Base-by-base conservation (phyloP, 2,797 vertebrate species). In the Hyperoplus immaculatus region DNA sequence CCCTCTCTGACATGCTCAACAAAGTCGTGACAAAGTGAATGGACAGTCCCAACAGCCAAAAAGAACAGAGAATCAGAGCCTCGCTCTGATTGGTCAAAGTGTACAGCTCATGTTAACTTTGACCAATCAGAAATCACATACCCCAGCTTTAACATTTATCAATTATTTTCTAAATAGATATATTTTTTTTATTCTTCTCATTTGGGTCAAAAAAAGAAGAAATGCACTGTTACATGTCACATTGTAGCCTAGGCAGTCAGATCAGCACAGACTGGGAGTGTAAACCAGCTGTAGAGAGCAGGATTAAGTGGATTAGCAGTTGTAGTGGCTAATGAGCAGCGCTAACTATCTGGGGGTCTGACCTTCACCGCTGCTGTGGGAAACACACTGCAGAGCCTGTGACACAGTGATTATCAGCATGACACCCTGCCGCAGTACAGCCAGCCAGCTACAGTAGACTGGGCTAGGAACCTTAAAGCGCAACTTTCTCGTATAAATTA, bases 251-350 rank as follows among this genome's bases (percentile, higher is more conserved):
- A 58, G 38, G 39, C 56, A 41, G 56, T n/a, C 29, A 41, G 9
- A 8, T 36, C 56, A 58, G 56, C 38, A 8, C 15, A 41, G 56
- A 8, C 38, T 39, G 14, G 4, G 15, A 58, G 36, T 8, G 56
- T 58, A 58, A 58, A 41, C 56, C 56, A 58, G 56, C 56, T 58
- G 56, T 58, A 58, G 16, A 16, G 56, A 58, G 56, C 56, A 58
- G 38, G 13, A 58, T 58, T 58, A 58, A 58, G 38, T 8, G 56
- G 56, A 58, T 58, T 58, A 58, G 36, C 14, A 4, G 15, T 41
- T 15, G 38, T 58, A n/a, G 14, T 2, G 14, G 38, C 38, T 58
- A 58, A 58, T 58, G 56, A 58, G 56, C 16, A 53, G 38, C 2
- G n/a, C 8, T 16, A 58, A 41, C 38, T 58, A 16, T 41, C 6